Conservation (phyloP, 2,113 vertebrate genomes). For the Ceuthmochares aereus region DNA sequence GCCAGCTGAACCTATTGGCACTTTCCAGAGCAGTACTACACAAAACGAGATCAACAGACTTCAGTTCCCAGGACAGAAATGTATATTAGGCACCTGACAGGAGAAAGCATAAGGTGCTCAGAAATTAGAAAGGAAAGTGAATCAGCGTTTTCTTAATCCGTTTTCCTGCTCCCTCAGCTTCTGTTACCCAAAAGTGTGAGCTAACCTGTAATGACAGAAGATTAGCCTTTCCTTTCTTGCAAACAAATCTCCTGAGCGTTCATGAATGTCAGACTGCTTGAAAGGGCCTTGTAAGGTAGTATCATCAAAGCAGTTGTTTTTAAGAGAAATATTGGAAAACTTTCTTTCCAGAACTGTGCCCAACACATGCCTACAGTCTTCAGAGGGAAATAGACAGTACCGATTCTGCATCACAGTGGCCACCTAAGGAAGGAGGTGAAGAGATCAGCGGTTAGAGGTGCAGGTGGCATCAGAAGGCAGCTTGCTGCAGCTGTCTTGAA, state of each 20-base stretch:
- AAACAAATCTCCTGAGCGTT: not conserved
- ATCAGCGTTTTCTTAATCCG: not conserved
- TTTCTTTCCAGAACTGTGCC: not conserved
- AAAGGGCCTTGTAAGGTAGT: not conserved
- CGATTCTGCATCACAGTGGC: not conserved
- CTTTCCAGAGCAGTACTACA: not conserved
- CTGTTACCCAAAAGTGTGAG: not conserved
- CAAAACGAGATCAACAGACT: not conserved
- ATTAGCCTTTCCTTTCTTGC: not conserved
- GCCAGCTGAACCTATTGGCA: not conserved
- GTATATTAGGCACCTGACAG: not conserved
- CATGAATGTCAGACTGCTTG: not conserved
- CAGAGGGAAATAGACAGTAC: not conserved
- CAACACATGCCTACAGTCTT: not conserved
- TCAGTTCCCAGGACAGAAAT: not conserved
- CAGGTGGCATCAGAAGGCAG: not conserved
- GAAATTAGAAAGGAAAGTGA: not conserved
- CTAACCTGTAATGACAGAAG: not conserved
- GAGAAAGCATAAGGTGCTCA: not conserved
- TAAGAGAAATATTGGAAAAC: not conserved
- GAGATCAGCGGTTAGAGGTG: not conserved
- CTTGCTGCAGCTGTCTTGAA: not conserved
- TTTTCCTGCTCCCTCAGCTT: slow-evolving; percentile 1
- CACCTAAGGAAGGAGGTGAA: not conserved
- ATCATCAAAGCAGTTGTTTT: not conserved